Base-by-base conservation (phyloP, 2,888 invertebrate species). In the Andrena chrysosceles region DNA sequence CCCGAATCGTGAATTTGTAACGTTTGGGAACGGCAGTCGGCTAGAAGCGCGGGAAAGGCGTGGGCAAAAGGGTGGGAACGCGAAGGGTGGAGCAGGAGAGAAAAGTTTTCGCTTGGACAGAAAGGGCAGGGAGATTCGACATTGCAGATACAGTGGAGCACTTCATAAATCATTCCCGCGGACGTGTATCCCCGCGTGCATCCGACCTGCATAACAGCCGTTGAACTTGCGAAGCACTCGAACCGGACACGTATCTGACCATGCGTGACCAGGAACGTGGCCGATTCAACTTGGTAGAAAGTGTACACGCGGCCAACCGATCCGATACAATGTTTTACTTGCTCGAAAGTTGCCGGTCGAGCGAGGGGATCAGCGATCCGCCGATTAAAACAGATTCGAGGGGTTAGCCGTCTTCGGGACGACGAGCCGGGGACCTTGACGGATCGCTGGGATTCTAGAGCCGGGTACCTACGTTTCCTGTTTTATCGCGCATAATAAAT, bases 201-300 rank as follows among this genome's bases (percentile, higher is more conserved):
- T 85, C 87, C 87, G 87, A 87, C 87, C 86, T 85, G 86, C 79
- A 86, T 87, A 87, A 86, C 82, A 83, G 80, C 83, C 85, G 81
- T 85, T 83, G 85, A 87, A 87, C 87, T 88, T 85, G 87, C 73
- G 87, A 85, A 85, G 81, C 85, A 56, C 56, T 79, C 79, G 87
- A 86, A 85, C 87, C 87, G 89, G 87, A 87, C 56, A 56, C 85
- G 84, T 84, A 66, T 87, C 77, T 82, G 84, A 67, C 68, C 87
- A 85, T 88, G 88, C 88, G 87, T 86, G 85, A 88, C 88, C 78
- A 71, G 80, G 81, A 87, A 89, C 89, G 81, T 80, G 80, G 85
- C 77, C 83, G 78, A 85, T 83, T 73, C 83, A 54, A 71, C 74
- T 70, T 67, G 74, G 70, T 76, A 85, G 86, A 87, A 81, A 83